Conservation (phyloP, 1,140 invertebrate genomes). For the Leptopilina boulardi region DNA sequence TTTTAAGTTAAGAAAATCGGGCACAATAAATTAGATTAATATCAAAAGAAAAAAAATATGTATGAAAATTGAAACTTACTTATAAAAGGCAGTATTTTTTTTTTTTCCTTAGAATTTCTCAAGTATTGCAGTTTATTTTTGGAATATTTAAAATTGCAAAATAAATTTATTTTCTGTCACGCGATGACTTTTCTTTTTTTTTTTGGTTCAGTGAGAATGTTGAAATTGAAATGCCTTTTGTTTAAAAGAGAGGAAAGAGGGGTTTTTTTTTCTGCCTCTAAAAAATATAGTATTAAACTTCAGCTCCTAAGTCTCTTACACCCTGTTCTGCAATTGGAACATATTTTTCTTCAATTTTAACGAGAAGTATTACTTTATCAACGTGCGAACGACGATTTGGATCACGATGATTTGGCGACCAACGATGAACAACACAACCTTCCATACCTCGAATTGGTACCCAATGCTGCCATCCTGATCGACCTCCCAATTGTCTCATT, state of each 20-base stretch:
- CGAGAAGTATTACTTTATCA: constrained; percentile 92
- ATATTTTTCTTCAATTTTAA: constrained; percentile 94
- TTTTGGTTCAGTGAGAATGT: constrained; percentile 4
- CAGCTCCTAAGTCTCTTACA: constrained; percentile 86
- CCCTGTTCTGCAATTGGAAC: constrained; percentile 95
- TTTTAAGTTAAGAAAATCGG: no score
- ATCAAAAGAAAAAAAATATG: no score
- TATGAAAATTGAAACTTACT: no score
- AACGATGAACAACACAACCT: constrained; percentile 91
- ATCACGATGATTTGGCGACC: constrained; percentile 93
- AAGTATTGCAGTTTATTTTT: no score
- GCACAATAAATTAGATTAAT: no score
- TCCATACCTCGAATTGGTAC: constrained; percentile 93
- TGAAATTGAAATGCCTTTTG: constrained; percentile 26
- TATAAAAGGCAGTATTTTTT: no score
- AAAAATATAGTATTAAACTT: no score
- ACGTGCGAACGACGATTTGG: constrained; percentile 90
- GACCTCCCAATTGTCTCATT: constrained; percentile 89
- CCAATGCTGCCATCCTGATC: constrained; percentile 93
- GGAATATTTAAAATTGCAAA: no score
- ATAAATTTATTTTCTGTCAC: constrained; percentile 19
- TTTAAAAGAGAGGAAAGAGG: neutral
- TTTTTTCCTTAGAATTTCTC: no score
- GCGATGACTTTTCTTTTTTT: no score
- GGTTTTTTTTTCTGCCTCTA: neutral